Conservation (phyloP, 1,140 invertebrate species). For the Matsumurasca onukii region DNA sequence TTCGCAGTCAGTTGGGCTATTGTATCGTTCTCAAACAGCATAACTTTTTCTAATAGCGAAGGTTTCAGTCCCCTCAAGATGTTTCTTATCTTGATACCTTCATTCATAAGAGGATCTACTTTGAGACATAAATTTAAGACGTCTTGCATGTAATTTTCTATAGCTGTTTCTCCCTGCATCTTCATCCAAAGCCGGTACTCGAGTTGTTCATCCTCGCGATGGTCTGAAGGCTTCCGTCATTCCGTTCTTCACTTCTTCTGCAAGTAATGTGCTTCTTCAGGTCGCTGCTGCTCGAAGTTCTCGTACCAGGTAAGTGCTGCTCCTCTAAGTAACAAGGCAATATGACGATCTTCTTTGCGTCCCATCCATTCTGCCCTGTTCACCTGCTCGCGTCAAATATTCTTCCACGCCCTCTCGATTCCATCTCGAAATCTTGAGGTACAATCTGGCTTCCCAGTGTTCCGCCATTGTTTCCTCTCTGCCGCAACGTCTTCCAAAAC, state of each 20-base stretch:
- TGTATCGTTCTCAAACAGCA: not conserved
- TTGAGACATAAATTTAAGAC: not conserved
- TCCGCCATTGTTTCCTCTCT: no score
- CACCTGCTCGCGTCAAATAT: not conserved
- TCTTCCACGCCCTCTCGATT: not conserved
- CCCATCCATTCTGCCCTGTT: no score
- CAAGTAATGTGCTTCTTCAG: not conserved
- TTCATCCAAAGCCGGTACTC: not conserved
- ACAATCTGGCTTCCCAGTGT: not conserved
- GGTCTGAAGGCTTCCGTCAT: not conserved
- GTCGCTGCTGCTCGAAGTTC: not conserved
- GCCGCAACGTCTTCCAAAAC: no score
- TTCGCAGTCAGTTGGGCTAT: not conserved
- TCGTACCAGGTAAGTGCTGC: not conserved
- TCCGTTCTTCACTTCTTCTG: not conserved
- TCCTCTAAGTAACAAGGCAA: constrained; percentile 7
- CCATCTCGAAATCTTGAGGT: not conserved
- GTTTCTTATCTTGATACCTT: not conserved
- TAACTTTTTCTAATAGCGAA: not conserved
- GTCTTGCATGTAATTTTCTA: not conserved
- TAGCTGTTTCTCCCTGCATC: not conserved
- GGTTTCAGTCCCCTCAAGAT: not conserved
- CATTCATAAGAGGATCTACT: not conserved
- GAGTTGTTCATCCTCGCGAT: not conserved
- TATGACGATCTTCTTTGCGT: not conserved